Percentiles rank a stretch among this genome's conserved stretches.
phyloP scores from a whole-genome alignment of 2,888 invertebrate genomes.

The Tenthredo livida region DNA sequence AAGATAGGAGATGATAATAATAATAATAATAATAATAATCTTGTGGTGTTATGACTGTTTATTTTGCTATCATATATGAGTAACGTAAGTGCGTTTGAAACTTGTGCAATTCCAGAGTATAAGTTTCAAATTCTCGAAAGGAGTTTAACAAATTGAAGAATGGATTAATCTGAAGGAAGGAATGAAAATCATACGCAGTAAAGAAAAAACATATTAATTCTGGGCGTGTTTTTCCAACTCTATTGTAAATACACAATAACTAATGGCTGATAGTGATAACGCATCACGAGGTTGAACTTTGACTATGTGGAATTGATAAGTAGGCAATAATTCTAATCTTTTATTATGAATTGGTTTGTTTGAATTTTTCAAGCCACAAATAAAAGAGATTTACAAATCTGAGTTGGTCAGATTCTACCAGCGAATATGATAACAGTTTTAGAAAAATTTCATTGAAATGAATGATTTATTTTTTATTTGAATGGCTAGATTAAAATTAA shows the following conservation, averaged over 20 bases:
- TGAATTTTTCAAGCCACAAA: neutral
- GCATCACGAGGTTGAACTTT: conserved; percentile 42
- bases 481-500: neutral
- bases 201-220: neutral
- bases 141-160: neutral
- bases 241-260: neutral
- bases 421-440: neutral
- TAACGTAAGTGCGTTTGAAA: neutral
- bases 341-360: neutral
- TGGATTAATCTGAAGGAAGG: neutral
- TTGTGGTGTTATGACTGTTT: conserved; percentile 1
- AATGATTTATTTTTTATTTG: neutral
- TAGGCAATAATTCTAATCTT: neutral
- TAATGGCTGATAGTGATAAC: conserved; percentile 26
- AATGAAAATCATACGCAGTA: neutral
- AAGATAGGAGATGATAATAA: neutral
- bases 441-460: neutral
- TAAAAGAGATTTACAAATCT: neutral
- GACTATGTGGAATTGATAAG: conserved; percentile 6
- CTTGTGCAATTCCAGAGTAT: neutral
- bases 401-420: neutral
- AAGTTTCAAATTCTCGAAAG: neutral
- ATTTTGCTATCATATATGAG: neutral
- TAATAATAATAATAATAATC: neutral
- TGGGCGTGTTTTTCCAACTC: neutral